Base-by-base conservation (phyloP, 2,797 vertebrate species). In the Myioborus miniatus region DNA sequence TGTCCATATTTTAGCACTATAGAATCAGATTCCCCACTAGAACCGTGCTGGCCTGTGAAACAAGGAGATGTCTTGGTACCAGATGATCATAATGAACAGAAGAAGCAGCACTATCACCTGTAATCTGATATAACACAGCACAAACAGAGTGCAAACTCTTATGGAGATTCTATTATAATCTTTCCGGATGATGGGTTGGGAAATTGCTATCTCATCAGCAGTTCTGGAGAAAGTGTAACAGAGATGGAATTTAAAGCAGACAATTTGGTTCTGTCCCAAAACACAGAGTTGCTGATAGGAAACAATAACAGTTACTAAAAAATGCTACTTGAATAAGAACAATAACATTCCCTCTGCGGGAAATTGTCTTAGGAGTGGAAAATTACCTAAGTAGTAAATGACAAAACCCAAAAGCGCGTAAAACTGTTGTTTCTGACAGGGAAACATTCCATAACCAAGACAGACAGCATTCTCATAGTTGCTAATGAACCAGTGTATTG, bases 231-330 rank as follows among this genome's bases (percentile, higher is more conserved):
- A 95, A 95, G 58, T 7, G 26, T 78, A 89, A 64, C 44, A 62
- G 65, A 87, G 59, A 89, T 8, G 37, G 85, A 95, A 95, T 93
- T 95, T 94, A 87, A 85, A 95, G 44, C 30, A 87, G 60, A 75
- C 76, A 78, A 89, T 96, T 94, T 96, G 69, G 56, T 92, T 96
- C 82, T 92, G 39, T 89, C 69, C 79, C 87, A 93, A 93, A 96
- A 89, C 44, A 81, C 69, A 79, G 55, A 92, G 95, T 32, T 92
- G 65, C 69, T 92, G 68, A 63, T 78, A 90, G 52, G 43, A 92
- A 96, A 91, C 53, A 94, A 81, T 72, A 95, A 90, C 82, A 2
- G 36, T 91, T 95, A 77, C 62, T 93, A 83, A 88, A 93, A 93
- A 91, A 78, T 65, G 53, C 32, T 75, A 39, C 55, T 91, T 4